A percentile compares a stretch with the other conserved stretches of the same genome.
Conservation (phyloP, 2,113 vertebrate genomes). For the Macrotus californicus region DNA sequence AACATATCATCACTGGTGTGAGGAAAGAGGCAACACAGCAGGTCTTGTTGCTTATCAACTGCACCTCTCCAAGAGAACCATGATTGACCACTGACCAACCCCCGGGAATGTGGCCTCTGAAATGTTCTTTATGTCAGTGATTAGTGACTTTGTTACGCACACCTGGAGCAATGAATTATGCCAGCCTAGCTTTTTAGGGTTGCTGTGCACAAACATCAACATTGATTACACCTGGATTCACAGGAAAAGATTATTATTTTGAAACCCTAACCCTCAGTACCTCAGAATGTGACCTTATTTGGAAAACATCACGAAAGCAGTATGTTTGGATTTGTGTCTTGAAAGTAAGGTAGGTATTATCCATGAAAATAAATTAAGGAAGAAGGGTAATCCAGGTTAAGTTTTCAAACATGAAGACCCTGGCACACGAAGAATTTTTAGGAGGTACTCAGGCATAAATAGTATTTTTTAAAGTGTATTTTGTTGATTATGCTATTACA, state of each 20-base stretch:
- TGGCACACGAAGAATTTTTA: neutral
- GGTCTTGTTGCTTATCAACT: neutral
- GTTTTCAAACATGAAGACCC: neutral
- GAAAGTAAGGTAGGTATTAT: neutral
- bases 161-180: neutral
- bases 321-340: neutral
- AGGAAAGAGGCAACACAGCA: conserved; percentile 2
- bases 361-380: neutral
- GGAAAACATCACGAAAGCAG: neutral
- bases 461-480: neutral
- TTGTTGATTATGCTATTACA: too few relatives aligned
- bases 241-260: neutral
- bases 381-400: neutral
- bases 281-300: too few relatives aligned
- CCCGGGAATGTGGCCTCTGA: neutral
- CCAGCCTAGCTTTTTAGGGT: neutral
- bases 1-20: neutral
- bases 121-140: neutral
- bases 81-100: neutral
- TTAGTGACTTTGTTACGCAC: neutral
- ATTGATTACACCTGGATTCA: neutral
- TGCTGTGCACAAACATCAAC: neutral
- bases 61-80: neutral
- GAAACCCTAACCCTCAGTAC: too few relatives aligned
- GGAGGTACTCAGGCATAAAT: neutral